Conservation (phyloP, 2,797 vertebrate species). For the Dermochelys coriacea region DNA sequence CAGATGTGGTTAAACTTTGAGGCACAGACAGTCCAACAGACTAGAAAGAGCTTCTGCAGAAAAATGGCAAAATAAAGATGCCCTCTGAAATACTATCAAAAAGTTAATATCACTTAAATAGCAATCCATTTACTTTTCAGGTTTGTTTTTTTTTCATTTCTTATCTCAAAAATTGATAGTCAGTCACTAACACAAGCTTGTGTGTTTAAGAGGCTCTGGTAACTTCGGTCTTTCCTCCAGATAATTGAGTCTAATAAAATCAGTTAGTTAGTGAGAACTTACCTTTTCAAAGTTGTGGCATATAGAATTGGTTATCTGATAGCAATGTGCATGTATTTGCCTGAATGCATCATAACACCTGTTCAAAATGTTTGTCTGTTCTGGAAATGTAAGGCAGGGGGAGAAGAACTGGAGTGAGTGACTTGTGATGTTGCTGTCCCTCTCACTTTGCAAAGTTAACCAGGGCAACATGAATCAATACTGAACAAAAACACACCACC, state of each 20-base stretch:
- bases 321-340: background rate
- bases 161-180: conserved; percentile 42
- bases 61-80: background rate
- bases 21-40: background rate
- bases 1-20: background rate
- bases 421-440: background rate
- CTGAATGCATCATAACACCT: background rate
- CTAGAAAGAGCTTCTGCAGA: background rate
- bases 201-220: background rate
- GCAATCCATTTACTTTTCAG: conserved; percentile 11
- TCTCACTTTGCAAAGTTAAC: background rate
- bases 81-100: conserved; percentile 26
- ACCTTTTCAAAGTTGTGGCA: background rate
- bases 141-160: conserved; percentile 15
- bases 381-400: background rate
- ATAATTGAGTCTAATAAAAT: conserved; percentile 9
- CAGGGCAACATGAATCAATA: background rate
- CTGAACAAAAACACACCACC: background rate
- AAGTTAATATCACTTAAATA: background rate
- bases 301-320: background rate
- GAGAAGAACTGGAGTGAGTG: background rate
- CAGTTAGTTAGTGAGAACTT: conserved; percentile 6
- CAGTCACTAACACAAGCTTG: background rate
- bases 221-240: conserved; percentile 8
- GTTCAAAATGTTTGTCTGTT: background rate